A percentile compares a stretch with the other conserved stretches of the same genome.
Conservation (phyloP, 1,140 invertebrate genomes). For the Drosophila truncata region DNA sequence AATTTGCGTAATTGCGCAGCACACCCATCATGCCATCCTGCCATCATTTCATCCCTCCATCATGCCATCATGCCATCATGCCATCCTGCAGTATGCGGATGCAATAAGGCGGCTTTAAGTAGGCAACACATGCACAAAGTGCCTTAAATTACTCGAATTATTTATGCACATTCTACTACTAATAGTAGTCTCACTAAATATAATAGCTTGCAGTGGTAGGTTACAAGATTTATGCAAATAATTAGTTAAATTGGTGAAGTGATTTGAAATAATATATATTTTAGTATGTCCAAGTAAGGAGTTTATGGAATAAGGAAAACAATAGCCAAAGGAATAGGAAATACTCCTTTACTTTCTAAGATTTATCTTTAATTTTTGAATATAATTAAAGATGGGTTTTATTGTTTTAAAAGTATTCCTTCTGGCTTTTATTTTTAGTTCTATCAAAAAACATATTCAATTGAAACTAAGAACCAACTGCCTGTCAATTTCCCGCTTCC, state of each 20-base stretch:
- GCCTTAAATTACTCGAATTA: constrained; percentile 1
- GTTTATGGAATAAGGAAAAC: no score
- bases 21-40: constrained; percentile 35
- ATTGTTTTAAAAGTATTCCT: not conserved
- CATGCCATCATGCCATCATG: not conserved
- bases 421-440: not conserved
- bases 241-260: no score
- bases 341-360: not conserved
- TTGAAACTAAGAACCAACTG: no score
- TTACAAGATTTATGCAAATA: not conserved
- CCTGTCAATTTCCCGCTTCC: not conserved
- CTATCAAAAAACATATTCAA: not conserved
- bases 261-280: not conserved
- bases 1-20: constrained; percentile 78
- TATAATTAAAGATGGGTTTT: not conserved
- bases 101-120: constrained; percentile 46
- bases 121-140: constrained; percentile 4
- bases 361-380: no score
- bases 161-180: not conserved
- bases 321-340: not conserved
- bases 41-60: not conserved
- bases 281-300: not conserved
- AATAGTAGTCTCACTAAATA: not conserved
- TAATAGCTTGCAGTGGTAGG: not conserved
- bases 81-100: not conserved